Evolutionary conservation across 2,113 vertebrate genomes (phyloP).

Genomic region (Andinoacara biseriatus): DNA sequence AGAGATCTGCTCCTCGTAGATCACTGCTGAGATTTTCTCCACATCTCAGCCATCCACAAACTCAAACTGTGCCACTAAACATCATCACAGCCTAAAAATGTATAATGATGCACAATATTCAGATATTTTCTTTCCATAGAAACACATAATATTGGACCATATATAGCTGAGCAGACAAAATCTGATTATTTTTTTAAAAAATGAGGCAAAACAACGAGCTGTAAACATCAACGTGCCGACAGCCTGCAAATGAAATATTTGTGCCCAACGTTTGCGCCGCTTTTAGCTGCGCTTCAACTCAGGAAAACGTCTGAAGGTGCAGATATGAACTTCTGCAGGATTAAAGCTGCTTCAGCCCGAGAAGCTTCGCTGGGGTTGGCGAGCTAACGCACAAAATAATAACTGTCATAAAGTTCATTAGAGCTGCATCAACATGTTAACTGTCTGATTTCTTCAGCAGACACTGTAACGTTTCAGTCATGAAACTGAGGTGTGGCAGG

Average conservation of each 20-base stretch:
- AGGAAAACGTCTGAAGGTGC: not conserved
- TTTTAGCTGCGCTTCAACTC: not conserved
- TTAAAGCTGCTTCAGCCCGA: not conserved
- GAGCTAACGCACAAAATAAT: no score
- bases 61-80: not conserved
- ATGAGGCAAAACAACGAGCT: not conserved
- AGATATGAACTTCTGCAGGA: not conserved
- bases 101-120: not conserved
- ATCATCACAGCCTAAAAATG: not conserved
- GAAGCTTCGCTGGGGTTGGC: no score
- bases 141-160: not conserved
- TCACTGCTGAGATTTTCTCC: not conserved
- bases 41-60: not conserved
- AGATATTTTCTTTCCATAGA: not conserved
- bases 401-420: no score
- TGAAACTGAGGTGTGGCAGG: no score
- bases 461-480: no score
- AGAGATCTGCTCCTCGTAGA: not conserved
- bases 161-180: not conserved
- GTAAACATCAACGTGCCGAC: not conserved
- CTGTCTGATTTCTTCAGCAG: no score
- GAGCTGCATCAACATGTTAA: no score
- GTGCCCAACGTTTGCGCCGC: not conserved
- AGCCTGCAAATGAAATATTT: constrained; percentile 1
- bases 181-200: not conserved